Conservation (phyloP, 2,888 invertebrate genomes). For the Automeris io region DNA sequence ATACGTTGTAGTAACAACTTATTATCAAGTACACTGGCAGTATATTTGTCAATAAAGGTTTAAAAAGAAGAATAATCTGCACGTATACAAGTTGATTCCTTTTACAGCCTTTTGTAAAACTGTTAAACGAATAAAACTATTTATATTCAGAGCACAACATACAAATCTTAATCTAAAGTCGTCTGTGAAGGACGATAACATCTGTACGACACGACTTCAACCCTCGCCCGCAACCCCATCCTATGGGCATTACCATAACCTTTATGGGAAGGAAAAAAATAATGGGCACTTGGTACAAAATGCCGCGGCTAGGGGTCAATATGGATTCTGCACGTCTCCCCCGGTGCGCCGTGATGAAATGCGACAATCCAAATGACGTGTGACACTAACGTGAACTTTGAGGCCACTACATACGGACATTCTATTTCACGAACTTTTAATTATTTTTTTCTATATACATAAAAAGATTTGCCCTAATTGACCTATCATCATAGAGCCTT, state of each 20-base stretch:
- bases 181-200: constrained; percentile 44
- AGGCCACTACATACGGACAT: constrained; percentile 19
- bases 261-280: constrained; percentile 66
- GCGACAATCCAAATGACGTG: constrained; percentile 72
- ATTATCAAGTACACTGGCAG: too few species aligned
- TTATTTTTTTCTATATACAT: too few species aligned
- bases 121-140: too few species aligned
- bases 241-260: constrained; percentile 62
- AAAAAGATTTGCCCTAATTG: too few species aligned
- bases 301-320: constrained; percentile 53
- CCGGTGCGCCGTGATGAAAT: constrained; percentile 63
- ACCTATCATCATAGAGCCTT: too few species aligned
- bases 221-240: constrained; percentile 52
- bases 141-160: constrained; percentile 35
- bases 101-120: too few species aligned
- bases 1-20: too few species aligned
- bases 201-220: constrained; percentile 49
- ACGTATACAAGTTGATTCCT: too few species aligned
- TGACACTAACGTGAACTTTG: constrained; percentile 61
- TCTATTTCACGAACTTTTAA: constrained; percentile 11
- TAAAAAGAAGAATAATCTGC: too few species aligned
- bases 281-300: constrained; percentile 54
- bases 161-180: constrained; percentile 31
- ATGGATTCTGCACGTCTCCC: constrained; percentile 33
- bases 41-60: too few species aligned